Base-by-base conservation (phyloP, 2,113 vertebrate genomes). In the Coreoperca whiteheadi region DNA sequence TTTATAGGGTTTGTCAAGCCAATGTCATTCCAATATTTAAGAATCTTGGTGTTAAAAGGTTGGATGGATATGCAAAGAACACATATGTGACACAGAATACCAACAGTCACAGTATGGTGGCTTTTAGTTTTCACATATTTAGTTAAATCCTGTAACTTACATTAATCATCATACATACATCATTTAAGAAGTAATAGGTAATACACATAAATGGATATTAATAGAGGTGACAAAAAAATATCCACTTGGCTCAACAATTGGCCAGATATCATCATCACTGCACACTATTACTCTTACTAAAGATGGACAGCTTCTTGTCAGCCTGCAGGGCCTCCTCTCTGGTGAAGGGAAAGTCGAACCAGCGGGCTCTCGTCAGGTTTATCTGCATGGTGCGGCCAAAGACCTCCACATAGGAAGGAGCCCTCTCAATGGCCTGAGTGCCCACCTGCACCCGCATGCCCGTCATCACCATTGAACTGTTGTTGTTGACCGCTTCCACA, bases 311-410 rank as follows among this genome's bases (percentile, higher is more conserved):
- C 43, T 99, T 99, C 92, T 99, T 99, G 94, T 99, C 98, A 0
- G 98, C 98, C 88, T 99, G 98, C 85, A 99, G 87, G 4, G 98
- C 98, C 88, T 99, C 98, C 83, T 99, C 98, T 0, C 98, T 95
- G 54, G 97, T 99, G 94, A 99, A 99, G 16, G 98, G 98, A 77
- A 98, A 98, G 86, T 99, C 98, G 51, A 99, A 99, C 98, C 98
- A 99, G 18, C 98, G 97, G 2, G 98, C 96, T 11, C 98, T 96
- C n/a, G 97, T 98, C 94, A 99, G 92, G 90, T 97, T 99, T 46
- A 99, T 96, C 93, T 99, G 98, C 98, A 99, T 98, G 65, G 98
- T 99, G 69, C 98, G 97, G 1, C 98, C 98, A 1, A 99, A 99
- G 84, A 99, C 96, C 93, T 99, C 98, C 34, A 99, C 92, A 81